phyloP scores from a whole-genome alignment of 2,888 invertebrate species.

The Drosophila phalerata region DNA sequence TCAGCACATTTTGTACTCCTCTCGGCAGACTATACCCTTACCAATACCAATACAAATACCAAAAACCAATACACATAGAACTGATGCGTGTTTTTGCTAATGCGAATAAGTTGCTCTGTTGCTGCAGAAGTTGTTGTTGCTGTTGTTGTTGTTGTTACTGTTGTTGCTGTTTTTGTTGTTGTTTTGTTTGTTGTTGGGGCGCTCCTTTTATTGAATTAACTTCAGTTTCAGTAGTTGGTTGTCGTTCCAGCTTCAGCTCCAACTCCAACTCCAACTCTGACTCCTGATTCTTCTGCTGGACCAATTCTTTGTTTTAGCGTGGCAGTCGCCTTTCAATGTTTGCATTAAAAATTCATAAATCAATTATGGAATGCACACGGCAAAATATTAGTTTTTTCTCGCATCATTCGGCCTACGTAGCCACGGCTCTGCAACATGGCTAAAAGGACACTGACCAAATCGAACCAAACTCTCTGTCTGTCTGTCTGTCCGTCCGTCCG shows the following conservation, averaged over 20 bases:
- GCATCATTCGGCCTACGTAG: slow-evolving; percentile 39
- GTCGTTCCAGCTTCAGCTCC: slow-evolving; percentile 20
- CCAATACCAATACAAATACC: slow-evolving; percentile 52
- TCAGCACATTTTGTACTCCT: neutral
- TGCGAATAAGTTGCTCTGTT: slow-evolving; percentile 72
- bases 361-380: slow-evolving; percentile 85
- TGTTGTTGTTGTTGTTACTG: slow-evolving; percentile 28
- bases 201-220: slow-evolving; percentile 75
- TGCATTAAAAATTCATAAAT: slow-evolving; percentile 85
- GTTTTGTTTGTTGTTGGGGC: slow-evolving; percentile 38
- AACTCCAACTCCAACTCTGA: slow-evolving; percentile 22
- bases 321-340: slow-evolving; percentile 71
- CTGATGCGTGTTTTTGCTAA: slow-evolving; percentile 75
- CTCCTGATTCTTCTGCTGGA: slow-evolving; percentile 30
- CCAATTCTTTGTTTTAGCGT: slow-evolving; percentile 64
- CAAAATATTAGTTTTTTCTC: slow-evolving; percentile 82
- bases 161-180: slow-evolving; percentile 28
- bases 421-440: slow-evolving; percentile 9
- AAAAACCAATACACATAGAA: slow-evolving; percentile 45
- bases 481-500: neutral
- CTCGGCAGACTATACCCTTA: slow-evolving; percentile 12
- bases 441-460: slow-evolving; percentile 35
- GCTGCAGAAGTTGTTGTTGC: slow-evolving; percentile 26
- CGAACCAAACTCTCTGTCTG: neutral
- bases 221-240: slow-evolving; percentile 51